Evolutionary conservation across 2,888 invertebrate genomes (phyloP), one percentile per base, ranked within the genome.

Genomic region (Belgica antarctica): DNA sequence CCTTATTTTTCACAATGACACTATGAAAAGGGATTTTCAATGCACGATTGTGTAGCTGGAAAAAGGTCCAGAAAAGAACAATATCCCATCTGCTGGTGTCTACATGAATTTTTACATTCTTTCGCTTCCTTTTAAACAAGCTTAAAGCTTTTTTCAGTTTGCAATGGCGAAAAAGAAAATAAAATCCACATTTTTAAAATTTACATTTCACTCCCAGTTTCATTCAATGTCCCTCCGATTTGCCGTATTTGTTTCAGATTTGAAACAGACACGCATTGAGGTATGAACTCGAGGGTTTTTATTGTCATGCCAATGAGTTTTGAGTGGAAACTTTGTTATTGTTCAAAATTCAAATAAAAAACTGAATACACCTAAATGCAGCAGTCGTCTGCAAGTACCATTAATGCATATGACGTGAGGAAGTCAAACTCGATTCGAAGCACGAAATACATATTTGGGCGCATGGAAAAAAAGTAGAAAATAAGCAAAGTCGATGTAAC

Each of bases 361-460:
- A n/a, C n/a, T n/a, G n/a, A n/a, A n/a, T n/a, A n/a, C n/a, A n/a
- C n/a, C n/a, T n/a, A n/a, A n/a, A n/a, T n/a, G n/a, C n/a, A n/a
- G n/a, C n/a, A n/a, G n/a, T n/a, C n/a, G n/a, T n/a, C n/a, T n/a
- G n/a, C n/a, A n/a, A n/a, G 10, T n/a, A 5, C 15, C 10, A n/a
- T 41, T 41, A n/a, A 41, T 15, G 41, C 15, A 15, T 41, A 41
- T 62, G 57, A 68, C 27, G 68, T 68, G 57, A 31, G 22, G 27
- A 68, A 68, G 57, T 68, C 34, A 68, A 15, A 68, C 34, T 57
- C 57, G 52, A 63, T 4, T 63, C 63, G 17, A 24, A 66, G 25
- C 27, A 47, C 25, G 27, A 52, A 52, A 52, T 66, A 66, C 52
- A 68, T 57, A 68, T 68, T 68, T 57, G 15, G 68, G 24, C 34